Evolutionary conservation across 2,888 invertebrate genomes (phyloP).

Genomic region (Epinotia demarniana): DNA sequence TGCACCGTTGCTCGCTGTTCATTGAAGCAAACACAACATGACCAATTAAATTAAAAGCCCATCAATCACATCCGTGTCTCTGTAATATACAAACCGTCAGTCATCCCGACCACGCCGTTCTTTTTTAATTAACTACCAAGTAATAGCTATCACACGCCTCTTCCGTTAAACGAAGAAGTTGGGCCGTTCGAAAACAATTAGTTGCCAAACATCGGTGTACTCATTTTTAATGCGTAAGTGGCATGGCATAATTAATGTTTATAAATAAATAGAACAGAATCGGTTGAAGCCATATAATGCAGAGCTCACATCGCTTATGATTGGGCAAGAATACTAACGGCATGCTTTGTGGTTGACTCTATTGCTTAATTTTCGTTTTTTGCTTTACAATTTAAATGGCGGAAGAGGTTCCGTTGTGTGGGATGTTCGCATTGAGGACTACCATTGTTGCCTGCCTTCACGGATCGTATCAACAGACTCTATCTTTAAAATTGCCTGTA

Average conservation of each 20-base stretch:
- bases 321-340: slow-evolving; percentile 60
- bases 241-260: slow-evolving; percentile 63
- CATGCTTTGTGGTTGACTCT: slow-evolving; percentile 60
- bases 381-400: slow-evolving; percentile 69
- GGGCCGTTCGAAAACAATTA: slow-evolving; percentile 60
- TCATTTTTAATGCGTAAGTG: slow-evolving; percentile 52
- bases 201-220: slow-evolving; percentile 46
- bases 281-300: slow-evolving; percentile 52
- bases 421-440: slow-evolving; percentile 64
- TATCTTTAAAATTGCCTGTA: slow-evolving; percentile 55
- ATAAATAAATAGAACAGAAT: slow-evolving; percentile 59
- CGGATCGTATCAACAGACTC: slow-evolving; percentile 59
- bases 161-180: slow-evolving; percentile 55
- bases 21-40: slow-evolving; percentile 65
- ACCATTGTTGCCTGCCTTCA: slow-evolving; percentile 65
- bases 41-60: slow-evolving; percentile 64
- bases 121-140: slow-evolving; percentile 56
- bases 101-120: slow-evolving; percentile 53
- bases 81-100: slow-evolving; percentile 61
- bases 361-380: slow-evolving; percentile 67
- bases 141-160: slow-evolving; percentile 61
- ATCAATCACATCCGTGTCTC: slow-evolving; percentile 61
- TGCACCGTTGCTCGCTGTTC: slow-evolving; percentile 61
- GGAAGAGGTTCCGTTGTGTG: slow-evolving; percentile 77
- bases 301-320: slow-evolving; percentile 60